phyloP scores from a whole-genome alignment of 2,797 vertebrate species.

The Lates japonicus region DNA sequence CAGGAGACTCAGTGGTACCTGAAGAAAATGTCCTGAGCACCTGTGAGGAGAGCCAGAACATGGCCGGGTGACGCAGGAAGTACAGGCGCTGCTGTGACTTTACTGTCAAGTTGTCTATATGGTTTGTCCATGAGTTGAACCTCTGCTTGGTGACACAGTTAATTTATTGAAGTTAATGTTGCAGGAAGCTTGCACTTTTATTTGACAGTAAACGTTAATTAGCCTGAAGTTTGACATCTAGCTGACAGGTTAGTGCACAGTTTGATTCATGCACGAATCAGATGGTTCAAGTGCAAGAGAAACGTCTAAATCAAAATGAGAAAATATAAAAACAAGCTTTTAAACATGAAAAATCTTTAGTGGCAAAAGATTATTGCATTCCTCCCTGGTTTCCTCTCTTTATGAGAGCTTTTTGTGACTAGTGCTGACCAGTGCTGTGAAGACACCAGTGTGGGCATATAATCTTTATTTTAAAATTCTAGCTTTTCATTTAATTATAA shows the following conservation, averaged over 20 bases:
- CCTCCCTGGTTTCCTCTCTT: not conserved
- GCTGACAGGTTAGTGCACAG: too few species aligned
- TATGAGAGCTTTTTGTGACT: not conserved
- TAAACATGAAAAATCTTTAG: not conserved
- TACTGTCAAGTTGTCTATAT: too few species aligned
- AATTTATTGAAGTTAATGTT: not conserved
- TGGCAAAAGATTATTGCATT: conserved; percentile 1
- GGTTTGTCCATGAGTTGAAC: too few species aligned
- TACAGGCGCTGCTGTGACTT: too few species aligned
- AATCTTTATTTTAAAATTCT: conserved; percentile 46
- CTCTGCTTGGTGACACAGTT: too few species aligned
- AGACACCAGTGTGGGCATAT: conserved; percentile 21
- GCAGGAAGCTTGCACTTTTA: not conserved
- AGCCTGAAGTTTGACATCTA: too few species aligned
- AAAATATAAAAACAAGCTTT: not conserved
- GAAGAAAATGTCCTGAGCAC: too few species aligned
- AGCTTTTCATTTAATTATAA: conserved; percentile 61
- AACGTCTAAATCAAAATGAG: not conserved
- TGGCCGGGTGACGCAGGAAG: too few species aligned
- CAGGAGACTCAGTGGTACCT: too few species aligned
- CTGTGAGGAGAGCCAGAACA: too few species aligned
- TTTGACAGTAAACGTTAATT: not conserved
- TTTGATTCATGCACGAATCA: not conserved
- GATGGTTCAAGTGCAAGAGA: not conserved
- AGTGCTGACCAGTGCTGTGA: conserved; percentile 16